These are phyloP conservation scores for Leistus spinibarbis DNA, from an alignment of 2,888 invertebrate genomes.

Conservation along the genomic window DNA sequence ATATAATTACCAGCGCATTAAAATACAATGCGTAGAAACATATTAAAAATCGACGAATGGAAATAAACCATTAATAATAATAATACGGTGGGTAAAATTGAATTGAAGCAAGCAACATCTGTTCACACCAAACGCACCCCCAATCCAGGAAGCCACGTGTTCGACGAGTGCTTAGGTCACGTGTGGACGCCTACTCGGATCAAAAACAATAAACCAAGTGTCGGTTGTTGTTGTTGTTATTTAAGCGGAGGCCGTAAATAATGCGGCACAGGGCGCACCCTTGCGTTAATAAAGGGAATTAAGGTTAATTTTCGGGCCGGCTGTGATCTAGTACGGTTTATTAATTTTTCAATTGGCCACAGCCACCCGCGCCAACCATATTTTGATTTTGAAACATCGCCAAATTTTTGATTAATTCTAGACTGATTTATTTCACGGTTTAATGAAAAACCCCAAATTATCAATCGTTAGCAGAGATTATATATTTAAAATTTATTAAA, in stretches of 20 bases:
- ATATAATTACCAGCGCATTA: not conserved
- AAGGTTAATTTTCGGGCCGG: not conserved
- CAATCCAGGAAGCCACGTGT: not conserved
- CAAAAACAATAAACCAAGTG: not conserved
- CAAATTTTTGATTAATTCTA: not conserved
- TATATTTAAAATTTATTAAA: too few species aligned
- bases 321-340: not conserved
- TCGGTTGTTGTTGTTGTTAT: not conserved
- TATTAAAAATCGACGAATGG: not conserved
- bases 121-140: not conserved
- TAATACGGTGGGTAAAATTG: not conserved
- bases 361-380: not conserved
- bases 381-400: not conserved
- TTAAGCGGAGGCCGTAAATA: not conserved
- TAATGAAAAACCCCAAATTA: not conserved
- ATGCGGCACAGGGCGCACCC: not conserved
- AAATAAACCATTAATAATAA: slow-evolving; percentile 5
- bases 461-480: not conserved
- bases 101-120: not conserved
- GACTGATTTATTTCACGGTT: not conserved
- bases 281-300: not conserved
- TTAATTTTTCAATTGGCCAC: not conserved
- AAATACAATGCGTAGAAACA: not conserved
- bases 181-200: not conserved
- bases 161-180: not conserved